phyloP scores from a whole-genome alignment of 2,888 invertebrate genomes.

The Dicyrtomina minuta region DNA sequence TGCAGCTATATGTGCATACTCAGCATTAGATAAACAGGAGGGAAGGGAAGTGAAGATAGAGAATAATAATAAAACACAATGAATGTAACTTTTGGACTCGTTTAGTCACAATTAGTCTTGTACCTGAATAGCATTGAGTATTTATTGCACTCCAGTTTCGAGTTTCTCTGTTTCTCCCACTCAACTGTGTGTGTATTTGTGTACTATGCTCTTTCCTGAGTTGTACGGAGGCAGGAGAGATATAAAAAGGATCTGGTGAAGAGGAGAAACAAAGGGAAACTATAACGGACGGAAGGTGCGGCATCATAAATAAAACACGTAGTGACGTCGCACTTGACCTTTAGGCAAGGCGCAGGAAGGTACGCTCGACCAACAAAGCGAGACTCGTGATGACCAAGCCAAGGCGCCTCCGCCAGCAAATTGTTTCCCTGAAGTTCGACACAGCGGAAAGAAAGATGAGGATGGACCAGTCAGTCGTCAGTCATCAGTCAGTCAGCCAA shows the following conservation, averaged over 20 bases:
- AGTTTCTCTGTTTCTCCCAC: not conserved
- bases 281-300: conserved; percentile 30
- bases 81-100: too few relatives aligned
- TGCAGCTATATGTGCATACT: too few relatives aligned
- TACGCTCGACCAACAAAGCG: conserved; percentile 43
- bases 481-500: conserved; percentile 28
- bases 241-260: not conserved
- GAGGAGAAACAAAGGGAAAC: conserved; percentile 19
- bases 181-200: not conserved
- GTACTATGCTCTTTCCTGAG: too few relatives aligned
- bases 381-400: conserved; percentile 40
- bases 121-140: not conserved
- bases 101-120: too few relatives aligned
- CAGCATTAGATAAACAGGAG: too few relatives aligned
- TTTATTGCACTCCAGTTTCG: conserved; percentile 12
- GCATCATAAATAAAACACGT: conserved; percentile 39
- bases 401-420: conserved; percentile 41
- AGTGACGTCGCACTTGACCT: conserved; percentile 43
- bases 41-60: too few relatives aligned
- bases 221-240: not conserved
- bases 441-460: conserved; percentile 42
- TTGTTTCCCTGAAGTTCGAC: conserved; percentile 45
- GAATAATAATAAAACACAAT: too few relatives aligned
- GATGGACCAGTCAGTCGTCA: conserved; percentile 29
- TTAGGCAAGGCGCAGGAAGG: conserved; percentile 44